Conservation (phyloP, 2,113 vertebrate species). For the Passer montanus region DNA sequence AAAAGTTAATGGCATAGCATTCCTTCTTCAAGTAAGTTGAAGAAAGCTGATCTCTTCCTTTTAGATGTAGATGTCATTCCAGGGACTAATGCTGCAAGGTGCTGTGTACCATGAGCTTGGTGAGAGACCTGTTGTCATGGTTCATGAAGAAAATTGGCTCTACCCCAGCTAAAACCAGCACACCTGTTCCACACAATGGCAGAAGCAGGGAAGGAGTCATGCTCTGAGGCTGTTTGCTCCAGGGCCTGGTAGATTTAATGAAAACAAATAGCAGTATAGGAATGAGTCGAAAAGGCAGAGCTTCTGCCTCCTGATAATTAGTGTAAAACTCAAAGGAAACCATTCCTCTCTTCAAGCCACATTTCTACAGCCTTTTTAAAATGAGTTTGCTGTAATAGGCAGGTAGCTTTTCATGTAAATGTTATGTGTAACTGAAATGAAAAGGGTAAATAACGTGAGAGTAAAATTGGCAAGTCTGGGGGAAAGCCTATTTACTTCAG, state of each 20-base stretch:
- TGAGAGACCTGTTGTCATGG: not conserved
- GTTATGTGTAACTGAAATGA: not conserved
- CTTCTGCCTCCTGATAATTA: not conserved
- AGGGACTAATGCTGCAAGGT: not conserved
- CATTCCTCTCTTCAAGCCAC: not conserved
- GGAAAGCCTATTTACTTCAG: not conserved
- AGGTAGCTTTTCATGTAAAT: not conserved
- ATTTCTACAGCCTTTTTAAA: not conserved
- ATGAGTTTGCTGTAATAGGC: not conserved
- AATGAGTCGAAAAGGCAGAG: not conserved
- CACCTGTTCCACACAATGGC: not conserved
- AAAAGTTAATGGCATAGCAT: not conserved
- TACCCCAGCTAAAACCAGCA: not conserved
- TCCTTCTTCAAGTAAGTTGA: not conserved
- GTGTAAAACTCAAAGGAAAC: not conserved
- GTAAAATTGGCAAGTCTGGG: not conserved
- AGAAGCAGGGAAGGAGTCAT: not conserved
- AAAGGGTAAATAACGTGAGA: not conserved
- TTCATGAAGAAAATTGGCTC: not conserved
- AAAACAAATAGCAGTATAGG: not conserved
- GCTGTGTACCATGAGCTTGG: not conserved
- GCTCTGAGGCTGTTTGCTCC: not conserved
- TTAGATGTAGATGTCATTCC: not conserved
- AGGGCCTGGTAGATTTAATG: not conserved
- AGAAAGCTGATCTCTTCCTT: not conserved